Base-by-base conservation (phyloP, 2,797 vertebrate genomes). In the Brachyrhaphis roseni region DNA sequence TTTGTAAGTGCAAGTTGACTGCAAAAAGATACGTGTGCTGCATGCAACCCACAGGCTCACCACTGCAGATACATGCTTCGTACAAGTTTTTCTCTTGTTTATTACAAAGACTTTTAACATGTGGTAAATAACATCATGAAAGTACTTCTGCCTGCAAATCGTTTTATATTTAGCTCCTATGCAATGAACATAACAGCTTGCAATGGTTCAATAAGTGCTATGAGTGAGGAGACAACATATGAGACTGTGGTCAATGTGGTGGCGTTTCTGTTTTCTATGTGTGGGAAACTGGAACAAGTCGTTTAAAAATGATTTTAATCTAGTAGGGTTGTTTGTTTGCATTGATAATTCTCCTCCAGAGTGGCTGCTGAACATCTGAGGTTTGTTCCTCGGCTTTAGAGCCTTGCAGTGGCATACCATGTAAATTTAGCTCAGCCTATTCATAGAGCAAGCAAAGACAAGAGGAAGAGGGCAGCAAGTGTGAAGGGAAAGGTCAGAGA, bases 351-450 rank as follows among this genome's bases (percentile, higher is more conserved):
- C 34, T 74, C n/a, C 66, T 78, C 3, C 16, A 49, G 13, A 10
- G 0, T 31, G 5, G 16, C 47, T 55, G 36, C 16, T 45, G 1
- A 81, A 34, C 1, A 77, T 45, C 1, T 8, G 0, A 0, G 34
- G 6, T 55, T 1, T 39, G 77, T 74, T 13, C 77, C 64, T 81
- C 18, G 74, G 66, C 66, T 55, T 6, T 80, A 47, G 36, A 66
- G 31, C 55, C 26, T 51, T 55, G 49, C 70, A 64, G 15, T 39
- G 31, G 55, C 53, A 28, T 59, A 59, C 13, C 51, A 78, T 78
- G 39, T 95, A 95, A 93, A 93, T 94, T 94, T 95, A 96, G 93
- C 82, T 53, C 83, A 75, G 77, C 81, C 90, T 93, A 84, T 85
- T 85, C 84, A 92, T 84, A 90, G 90, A 76, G 72, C 64, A 84